Percentiles rank a stretch among this genome's conserved stretches.
These are phyloP conservation scores for Alentia gelatinosa DNA, from an alignment of 2,888 invertebrate species.

Conservation along the genomic window DNA sequence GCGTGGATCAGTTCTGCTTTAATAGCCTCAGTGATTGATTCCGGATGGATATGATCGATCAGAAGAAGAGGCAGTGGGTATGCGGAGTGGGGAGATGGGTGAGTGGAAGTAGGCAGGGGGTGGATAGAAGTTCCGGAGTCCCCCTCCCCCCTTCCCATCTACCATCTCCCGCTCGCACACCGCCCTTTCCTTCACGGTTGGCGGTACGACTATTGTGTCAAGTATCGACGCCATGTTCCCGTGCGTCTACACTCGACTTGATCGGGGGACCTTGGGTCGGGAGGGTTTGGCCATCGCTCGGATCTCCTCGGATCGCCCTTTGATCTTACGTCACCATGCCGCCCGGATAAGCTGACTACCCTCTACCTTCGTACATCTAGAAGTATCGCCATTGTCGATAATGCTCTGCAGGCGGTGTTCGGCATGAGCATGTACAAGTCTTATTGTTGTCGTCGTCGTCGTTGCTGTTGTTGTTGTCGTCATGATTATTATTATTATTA, in stretches of 20 bases:
- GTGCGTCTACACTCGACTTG: neutral
- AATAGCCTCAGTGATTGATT: constrained; percentile 10
- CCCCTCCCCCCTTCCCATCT: neutral
- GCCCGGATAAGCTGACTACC: neutral
- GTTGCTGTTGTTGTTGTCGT: too few relatives aligned
- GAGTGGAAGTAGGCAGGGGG: neutral
- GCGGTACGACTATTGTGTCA: neutral
- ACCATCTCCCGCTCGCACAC: neutral
- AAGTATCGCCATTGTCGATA: too few relatives aligned
- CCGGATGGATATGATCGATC: neutral
- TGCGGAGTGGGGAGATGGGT: neutral
- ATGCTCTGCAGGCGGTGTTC: too few relatives aligned
- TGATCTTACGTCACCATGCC: neutral
- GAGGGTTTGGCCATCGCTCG: neutral
- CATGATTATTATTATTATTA: too few relatives aligned
- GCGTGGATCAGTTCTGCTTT: neutral
- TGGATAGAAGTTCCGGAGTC: neutral
- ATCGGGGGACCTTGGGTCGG: neutral
- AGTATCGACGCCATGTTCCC: neutral
- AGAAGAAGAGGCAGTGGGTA: neutral
- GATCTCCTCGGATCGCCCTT: neutral
- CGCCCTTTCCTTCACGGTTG: neutral
- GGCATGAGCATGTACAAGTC: too few relatives aligned
- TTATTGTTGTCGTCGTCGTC: too few relatives aligned
- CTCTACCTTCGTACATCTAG: neutral